Evolutionary conservation across 2,797 vertebrate species (phyloP).

Genomic region (Emys orbicularis): DNA sequence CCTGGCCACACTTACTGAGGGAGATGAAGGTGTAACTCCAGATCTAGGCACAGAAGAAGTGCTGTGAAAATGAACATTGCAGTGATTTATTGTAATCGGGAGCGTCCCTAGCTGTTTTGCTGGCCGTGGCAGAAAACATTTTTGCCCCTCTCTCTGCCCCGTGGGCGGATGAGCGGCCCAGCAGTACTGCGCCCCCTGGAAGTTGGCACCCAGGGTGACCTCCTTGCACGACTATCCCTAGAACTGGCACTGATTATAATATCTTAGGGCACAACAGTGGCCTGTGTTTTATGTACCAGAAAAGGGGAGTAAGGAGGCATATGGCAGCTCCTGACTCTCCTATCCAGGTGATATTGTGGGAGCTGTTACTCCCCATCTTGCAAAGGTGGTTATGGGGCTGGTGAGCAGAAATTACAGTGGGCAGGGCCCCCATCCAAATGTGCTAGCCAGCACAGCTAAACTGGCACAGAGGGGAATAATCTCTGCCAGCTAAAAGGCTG

Average conservation of each 20-base stretch:
- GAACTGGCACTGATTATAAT: not conserved
- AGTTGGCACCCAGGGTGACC: not conserved
- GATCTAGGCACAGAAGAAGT: not conserved
- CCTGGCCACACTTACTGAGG: not conserved
- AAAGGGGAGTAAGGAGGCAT: not conserved
- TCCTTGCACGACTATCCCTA: not conserved
- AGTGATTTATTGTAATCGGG: too few species aligned
- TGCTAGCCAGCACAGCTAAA: not conserved
- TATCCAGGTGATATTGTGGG: not conserved
- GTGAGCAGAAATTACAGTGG: not conserved
- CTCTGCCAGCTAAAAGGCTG: too few species aligned
- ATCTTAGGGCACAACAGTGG: not conserved
- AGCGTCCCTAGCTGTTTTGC: too few species aligned
- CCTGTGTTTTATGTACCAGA: not conserved
- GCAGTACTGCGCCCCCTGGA: not conserved
- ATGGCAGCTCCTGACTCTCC: not conserved
- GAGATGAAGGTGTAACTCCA: not conserved
- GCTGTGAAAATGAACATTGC: not conserved
- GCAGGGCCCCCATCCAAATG: not conserved
- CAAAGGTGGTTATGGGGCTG: not conserved
- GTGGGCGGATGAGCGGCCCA: not conserved
- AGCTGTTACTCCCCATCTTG: not conserved
- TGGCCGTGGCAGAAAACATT: too few species aligned
- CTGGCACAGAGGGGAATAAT: too few species aligned
- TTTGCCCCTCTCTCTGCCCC: too few species aligned